Conservation (phyloP, 1,140 invertebrate genomes). For the Popillia japonica region DNA sequence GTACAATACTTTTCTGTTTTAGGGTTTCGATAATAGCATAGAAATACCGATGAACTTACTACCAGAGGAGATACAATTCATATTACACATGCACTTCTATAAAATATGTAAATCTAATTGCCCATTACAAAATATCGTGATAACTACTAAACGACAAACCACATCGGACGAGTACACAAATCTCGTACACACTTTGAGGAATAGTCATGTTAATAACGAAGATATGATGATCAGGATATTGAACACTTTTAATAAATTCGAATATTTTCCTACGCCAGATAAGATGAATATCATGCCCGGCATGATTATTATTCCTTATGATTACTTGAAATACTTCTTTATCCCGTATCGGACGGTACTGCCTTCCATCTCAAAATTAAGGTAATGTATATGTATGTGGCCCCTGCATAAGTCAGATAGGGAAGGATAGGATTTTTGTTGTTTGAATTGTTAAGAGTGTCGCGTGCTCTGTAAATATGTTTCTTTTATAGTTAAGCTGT, state of each 20-base stretch:
- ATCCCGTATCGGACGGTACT: neutral
- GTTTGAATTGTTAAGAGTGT: too few relatives aligned
- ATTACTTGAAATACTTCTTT: constrained; percentile 1
- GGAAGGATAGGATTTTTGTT: too few relatives aligned
- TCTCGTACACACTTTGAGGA: neutral
- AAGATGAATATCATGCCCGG: neutral
- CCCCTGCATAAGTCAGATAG: too few relatives aligned
- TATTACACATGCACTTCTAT: constrained; percentile 22
- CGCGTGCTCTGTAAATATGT: too few relatives aligned
- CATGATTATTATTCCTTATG: neutral
- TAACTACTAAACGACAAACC: neutral
- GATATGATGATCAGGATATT: constrained; percentile 24
- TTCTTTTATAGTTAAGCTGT: too few relatives aligned
- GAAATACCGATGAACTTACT: neutral
- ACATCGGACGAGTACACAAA: constrained; percentile 8
- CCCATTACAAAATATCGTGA: constrained; percentile 27
- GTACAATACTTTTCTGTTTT: neutral
- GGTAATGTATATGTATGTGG: neutral
- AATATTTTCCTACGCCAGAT: neutral
- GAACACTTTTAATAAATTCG: constrained; percentile 3
- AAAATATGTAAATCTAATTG: constrained; percentile 24
- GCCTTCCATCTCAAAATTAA: constrained; percentile 1
- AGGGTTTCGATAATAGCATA: constrained; percentile 33
- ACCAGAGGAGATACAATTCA: constrained; percentile 19
- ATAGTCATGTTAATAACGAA: neutral